These are phyloP conservation scores for Myodes glareolus DNA, from an alignment of 2,113 vertebrate genomes.

Conservation along the genomic window DNA sequence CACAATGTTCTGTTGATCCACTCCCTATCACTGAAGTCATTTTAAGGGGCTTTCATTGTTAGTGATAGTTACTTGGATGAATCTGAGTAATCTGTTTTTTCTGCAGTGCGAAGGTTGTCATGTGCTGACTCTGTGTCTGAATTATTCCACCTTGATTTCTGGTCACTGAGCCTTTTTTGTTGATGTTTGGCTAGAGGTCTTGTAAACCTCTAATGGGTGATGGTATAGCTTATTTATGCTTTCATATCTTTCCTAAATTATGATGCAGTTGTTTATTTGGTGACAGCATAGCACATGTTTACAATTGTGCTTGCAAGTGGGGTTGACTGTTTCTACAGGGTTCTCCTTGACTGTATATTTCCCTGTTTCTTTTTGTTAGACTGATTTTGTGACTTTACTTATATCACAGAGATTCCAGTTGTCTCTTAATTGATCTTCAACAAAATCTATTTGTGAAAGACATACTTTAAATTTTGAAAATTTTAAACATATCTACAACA, in stretches of 20 bases:
- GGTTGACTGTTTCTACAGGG: neutral
- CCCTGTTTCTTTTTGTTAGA: neutral
- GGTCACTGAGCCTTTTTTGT: neutral
- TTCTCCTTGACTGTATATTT: neutral
- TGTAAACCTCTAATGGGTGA: neutral
- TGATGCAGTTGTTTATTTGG: neutral
- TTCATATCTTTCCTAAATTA: neutral
- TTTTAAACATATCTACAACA: neutral
- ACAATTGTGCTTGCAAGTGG: neutral
- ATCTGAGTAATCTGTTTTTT: neutral
- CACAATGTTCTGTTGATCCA: slow-evolving; percentile 13
- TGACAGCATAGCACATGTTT: neutral
- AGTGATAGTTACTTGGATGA: neutral
- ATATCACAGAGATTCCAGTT: neutral
- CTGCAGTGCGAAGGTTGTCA: neutral
- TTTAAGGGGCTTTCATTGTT: neutral
- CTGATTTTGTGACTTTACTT: neutral
- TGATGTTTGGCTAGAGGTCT: neutral
- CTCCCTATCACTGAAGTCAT: neutral
- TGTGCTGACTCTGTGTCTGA: neutral
- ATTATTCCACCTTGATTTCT: neutral
- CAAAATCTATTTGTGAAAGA: neutral
- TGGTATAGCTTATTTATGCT: neutral
- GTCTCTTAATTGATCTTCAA: slow-evolving; percentile 5
- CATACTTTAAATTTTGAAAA: neutral